These are phyloP conservation scores for Hydriomena furcata DNA, from an alignment of 2,888 invertebrate genomes.

Conservation along the genomic window DNA sequence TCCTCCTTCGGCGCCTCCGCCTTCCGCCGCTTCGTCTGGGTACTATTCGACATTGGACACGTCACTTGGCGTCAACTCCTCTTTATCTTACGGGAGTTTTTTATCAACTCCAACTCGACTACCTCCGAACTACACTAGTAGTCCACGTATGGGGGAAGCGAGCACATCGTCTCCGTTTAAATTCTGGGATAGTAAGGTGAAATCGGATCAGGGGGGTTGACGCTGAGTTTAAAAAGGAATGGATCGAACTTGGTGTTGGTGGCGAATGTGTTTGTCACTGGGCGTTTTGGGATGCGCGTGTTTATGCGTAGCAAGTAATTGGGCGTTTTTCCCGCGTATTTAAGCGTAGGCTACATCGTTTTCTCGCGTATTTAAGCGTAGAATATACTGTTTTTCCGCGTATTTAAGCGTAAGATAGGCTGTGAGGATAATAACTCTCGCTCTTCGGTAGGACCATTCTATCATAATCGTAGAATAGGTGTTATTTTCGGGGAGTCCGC, in stretches of 20 bases:
- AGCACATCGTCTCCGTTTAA: conserved; percentile 69
- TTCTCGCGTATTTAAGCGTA: conserved; percentile 52
- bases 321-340: conserved; percentile 41
- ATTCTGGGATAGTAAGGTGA: conserved; percentile 65
- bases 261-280: conserved; percentile 60
- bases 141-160: conserved; percentile 67
- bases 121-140: conserved; percentile 72
- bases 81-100: conserved; percentile 74
- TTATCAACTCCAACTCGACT: conserved; percentile 69
- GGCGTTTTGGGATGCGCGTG: conserved; percentile 35
- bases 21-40: conserved; percentile 78
- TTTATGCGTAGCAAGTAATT: too few relatives aligned
- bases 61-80: conserved; percentile 77
- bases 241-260: conserved; percentile 57
- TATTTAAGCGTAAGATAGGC: conserved; percentile 16
- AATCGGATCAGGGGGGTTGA: conserved; percentile 74
- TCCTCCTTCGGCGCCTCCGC: conserved; percentile 65
- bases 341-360: conserved; percentile 32
- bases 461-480: conserved; percentile 16
- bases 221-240: conserved; percentile 46
- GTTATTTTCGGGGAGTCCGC: conserved; percentile 55
- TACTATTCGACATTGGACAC: conserved; percentile 79
- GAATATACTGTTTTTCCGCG: conserved; percentile 6
- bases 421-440: conserved; percentile 73
- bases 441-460: conserved; percentile 52